Conservation (phyloP, 2,888 invertebrate species). For the Hetaerina titia region DNA sequence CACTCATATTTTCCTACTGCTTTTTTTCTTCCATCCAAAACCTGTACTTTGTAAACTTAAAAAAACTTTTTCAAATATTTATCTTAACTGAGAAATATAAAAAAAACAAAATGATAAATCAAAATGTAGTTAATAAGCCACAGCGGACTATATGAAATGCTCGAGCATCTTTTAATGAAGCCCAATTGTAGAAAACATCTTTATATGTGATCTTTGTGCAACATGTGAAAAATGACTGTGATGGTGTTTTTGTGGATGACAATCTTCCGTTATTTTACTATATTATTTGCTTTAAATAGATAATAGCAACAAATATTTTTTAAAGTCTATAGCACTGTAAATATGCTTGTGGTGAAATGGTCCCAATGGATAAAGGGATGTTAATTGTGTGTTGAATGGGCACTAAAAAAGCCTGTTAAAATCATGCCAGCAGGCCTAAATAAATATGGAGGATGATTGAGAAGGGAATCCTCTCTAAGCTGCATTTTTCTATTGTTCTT, state of each 20-base stretch:
- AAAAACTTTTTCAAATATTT: conserved; percentile 28
- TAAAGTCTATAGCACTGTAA: conserved; percentile 65
- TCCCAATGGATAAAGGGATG: conserved; percentile 26
- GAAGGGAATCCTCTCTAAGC: conserved; percentile 58
- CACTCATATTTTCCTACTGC: conserved; percentile 63
- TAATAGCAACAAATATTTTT: conserved; percentile 66
- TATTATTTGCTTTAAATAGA: conserved; percentile 66
- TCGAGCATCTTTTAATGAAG: conserved; percentile 55
- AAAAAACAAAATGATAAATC: conserved; percentile 52
- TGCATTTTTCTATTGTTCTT: conserved; percentile 62
- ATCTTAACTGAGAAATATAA: neutral
- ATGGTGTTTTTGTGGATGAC: conserved; percentile 67
- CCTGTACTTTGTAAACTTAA: conserved; percentile 37
- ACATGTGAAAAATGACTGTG: conserved; percentile 61
- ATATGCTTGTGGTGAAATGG: conserved; percentile 55
- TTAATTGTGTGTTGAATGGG: conserved; percentile 53
- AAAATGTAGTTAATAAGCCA: neutral
- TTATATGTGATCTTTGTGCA: conserved; percentile 58
- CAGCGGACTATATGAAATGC: conserved; percentile 9
- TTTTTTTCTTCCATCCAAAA: conserved; percentile 46
- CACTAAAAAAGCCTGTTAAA: conserved; percentile 42
- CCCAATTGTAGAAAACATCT: conserved; percentile 53
- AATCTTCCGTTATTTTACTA: conserved; percentile 57
- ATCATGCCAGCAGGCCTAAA: conserved; percentile 43
- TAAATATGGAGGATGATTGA: conserved; percentile 58